Percentiles rank a stretch among this genome's conserved stretches.
Evolutionary conservation across 2,113 vertebrate genomes (phyloP).

Genomic region (Dromas ardeola): DNA sequence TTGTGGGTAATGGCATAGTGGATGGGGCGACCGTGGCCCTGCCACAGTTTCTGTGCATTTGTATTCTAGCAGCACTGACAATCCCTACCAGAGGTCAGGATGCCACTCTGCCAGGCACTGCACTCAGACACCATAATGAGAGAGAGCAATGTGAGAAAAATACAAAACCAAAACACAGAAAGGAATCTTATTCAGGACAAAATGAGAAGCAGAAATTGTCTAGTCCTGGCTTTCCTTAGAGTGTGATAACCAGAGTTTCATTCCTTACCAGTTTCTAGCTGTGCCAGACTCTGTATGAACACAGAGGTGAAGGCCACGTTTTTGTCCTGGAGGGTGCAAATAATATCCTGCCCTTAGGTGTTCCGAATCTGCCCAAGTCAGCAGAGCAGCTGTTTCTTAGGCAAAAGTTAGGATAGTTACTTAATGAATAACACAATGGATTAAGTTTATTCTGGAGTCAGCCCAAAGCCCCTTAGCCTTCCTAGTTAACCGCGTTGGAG

Average conservation of each 20-base stretch:
- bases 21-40: neutral
- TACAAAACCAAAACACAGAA: neutral
- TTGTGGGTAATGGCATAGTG: neutral
- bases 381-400: neutral
- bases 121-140: accelerated
- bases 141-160: neutral
- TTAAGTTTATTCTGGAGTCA: neutral
- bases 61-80: neutral
- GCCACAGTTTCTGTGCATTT: neutral
- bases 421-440: too few species aligned
- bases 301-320: accelerated
- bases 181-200: neutral
- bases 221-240: neutral
- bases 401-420: too few species aligned
- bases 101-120: neutral
- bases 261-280: neutral
- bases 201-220: neutral
- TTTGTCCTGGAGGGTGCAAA: neutral
- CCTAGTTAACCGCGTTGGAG: neutral
- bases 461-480: neutral
- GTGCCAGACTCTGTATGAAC: neutral
- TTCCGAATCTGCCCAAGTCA: too few species aligned
- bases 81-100: neutral
- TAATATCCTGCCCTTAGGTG: neutral
- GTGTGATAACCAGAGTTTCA: accelerated